phyloP scores from a whole-genome alignment of 2,888 invertebrate genomes.

The Dryadula phaetusa region DNA sequence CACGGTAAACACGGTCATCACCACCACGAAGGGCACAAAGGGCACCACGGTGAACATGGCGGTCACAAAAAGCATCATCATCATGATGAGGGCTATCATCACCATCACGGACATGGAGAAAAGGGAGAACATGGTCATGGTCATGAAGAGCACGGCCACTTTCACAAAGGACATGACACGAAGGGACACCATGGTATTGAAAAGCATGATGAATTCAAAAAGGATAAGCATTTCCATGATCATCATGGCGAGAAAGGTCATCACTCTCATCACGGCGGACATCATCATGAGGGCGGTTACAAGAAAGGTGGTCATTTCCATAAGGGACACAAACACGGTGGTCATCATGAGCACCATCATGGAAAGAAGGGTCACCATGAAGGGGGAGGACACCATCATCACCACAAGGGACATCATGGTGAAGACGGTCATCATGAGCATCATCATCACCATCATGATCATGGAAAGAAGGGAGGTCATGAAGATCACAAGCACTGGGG shows the following conservation, averaged over 20 bases:
- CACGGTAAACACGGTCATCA: slow-evolving; percentile 89
- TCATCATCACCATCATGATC: slow-evolving; percentile 87
- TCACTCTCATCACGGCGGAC: slow-evolving; percentile 90
- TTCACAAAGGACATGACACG: slow-evolving; percentile 92
- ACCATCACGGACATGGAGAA: slow-evolving; percentile 85
- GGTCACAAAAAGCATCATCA: slow-evolving; percentile 87
- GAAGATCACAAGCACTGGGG: slow-evolving; percentile 92
- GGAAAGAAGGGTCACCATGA: slow-evolving; percentile 91
- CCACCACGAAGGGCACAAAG: slow-evolving; percentile 86
- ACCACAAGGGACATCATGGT: slow-evolving; percentile 91
- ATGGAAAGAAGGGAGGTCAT: slow-evolving; percentile 91
- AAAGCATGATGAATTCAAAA: slow-evolving; percentile 92
- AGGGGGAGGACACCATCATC: slow-evolving; percentile 90
- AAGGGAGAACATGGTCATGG: slow-evolving; percentile 86
- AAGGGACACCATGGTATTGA: slow-evolving; percentile 93
- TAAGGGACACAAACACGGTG: slow-evolving; percentile 90
- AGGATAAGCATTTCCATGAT: slow-evolving; percentile 93
- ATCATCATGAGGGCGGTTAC: slow-evolving; percentile 90
- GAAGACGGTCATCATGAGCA: slow-evolving; percentile 91
- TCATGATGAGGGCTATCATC: slow-evolving; percentile 86
- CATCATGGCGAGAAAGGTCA: slow-evolving; percentile 91
- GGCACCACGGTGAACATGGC: slow-evolving; percentile 85
- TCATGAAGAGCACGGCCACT: slow-evolving; percentile 85
- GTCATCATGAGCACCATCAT: slow-evolving; percentile 90
- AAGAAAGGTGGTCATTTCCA: slow-evolving; percentile 92